Base-by-base conservation (phyloP, 2,113 vertebrate species). In the Grammomys surdaster region DNA sequence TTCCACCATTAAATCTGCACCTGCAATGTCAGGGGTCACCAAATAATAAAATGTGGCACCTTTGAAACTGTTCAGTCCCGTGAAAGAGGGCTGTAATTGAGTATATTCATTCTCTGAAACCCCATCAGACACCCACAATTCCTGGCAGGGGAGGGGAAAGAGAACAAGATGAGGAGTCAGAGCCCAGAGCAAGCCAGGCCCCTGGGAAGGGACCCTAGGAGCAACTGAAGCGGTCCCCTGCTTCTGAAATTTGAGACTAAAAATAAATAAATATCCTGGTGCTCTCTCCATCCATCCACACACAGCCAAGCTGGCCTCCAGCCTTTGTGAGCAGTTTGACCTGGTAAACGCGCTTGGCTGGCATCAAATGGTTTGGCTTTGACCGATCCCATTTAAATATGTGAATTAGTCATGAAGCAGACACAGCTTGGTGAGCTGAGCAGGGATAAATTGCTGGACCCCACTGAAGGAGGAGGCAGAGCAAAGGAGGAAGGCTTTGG, bases 41-140 rank as follows among this genome's bases (percentile, higher is more conserved):
- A 99, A 99, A 99, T 99, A 99, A 99, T 99, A 99, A 99, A 99
- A 99, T 99, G 99, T 98, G 98, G 98, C 98, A 99, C 99, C 99
- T 99, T 99, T 99, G 99, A 99, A 99, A 99, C 98, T 99, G 99
- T 98, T 98, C 98, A 98, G 98, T 98, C 98, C 98, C 99, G 98
- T 99, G 99, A 98, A 99, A 99, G 98, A 98, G 54, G 97, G 98
- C 98, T 99, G 98, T 98, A 97, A 99, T 98, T 98, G 98, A 99
- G 99, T 98, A 98, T 98, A 98, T 98, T 98, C 98, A 98, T 98
- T 98, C 98, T 97, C 97, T 98, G 97, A 98, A 98, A 97, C 97
- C 96, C 96, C 96, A 98, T 98, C 97, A 88, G 96, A 95, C 96
- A 96, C 97, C 93, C 43, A 80, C 93, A 89, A 97, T 95, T 97